Evolutionary conservation across 2,113 vertebrate genomes (phyloP).

Genomic region (Bufo gargarizans): DNA sequence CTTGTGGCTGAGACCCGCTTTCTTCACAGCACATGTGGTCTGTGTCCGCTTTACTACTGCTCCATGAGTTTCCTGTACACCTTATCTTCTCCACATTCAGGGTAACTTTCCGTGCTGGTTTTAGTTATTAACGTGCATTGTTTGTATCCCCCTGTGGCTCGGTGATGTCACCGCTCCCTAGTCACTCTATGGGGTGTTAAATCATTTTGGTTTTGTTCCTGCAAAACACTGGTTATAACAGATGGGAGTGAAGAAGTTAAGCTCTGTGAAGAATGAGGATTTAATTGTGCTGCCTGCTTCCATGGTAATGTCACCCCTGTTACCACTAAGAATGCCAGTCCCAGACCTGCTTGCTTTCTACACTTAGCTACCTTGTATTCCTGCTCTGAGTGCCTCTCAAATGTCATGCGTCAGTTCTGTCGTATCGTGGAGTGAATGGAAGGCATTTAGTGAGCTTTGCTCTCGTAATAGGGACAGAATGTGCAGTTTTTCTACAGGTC

Average conservation of each 20-base stretch:
- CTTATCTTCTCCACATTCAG: too few relatives aligned
- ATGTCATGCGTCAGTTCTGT: background rate
- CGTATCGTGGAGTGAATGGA: background rate
- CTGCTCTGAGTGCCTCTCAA: background rate
- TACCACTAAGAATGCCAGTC: background rate
- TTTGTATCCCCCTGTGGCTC: too few relatives aligned
- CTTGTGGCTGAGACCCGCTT: too few relatives aligned
- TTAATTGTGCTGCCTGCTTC: background rate
- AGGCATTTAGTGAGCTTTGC: background rate
- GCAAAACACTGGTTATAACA: background rate
- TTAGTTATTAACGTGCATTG: too few relatives aligned
- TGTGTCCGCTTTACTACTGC: too few relatives aligned
- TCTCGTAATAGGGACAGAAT: too few relatives aligned
- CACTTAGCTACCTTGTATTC: background rate
- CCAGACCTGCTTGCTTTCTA: background rate
- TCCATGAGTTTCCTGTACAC: too few relatives aligned
- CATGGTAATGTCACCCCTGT: constrained; percentile 21
- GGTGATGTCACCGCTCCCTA: background rate
- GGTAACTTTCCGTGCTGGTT: too few relatives aligned
- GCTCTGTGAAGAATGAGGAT: constrained; percentile 10
- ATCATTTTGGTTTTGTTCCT: background rate
- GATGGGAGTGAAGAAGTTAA: background rate
- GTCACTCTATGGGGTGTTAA: background rate
- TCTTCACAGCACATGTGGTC: too few relatives aligned
- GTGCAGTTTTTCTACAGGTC: too few relatives aligned